Base-by-base conservation (phyloP, 2,888 invertebrate genomes). In the Peribatodes rhomboidaria region DNA sequence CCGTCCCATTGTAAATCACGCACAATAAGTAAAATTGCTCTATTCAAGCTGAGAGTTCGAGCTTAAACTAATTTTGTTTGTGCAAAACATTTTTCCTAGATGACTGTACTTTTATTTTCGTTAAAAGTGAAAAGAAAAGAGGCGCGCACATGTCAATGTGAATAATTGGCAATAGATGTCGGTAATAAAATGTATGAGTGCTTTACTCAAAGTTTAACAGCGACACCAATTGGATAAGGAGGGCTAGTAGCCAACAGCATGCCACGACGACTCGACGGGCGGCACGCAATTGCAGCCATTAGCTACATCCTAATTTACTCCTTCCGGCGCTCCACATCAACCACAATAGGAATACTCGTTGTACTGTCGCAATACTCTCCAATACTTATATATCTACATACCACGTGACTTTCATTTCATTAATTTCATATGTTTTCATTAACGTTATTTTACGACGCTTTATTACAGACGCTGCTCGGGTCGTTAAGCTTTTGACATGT, bases 231-330 rank as follows among this genome's bases (percentile, higher is more conserved):
- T 65, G 56, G 55, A 47, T 41, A 46, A 42, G 53, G 47, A 59
- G 60, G 58, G 53, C 62, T 55, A 61, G 49, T 35, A 37, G 42
- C 41, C 60, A 61, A 61, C 47, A 53, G 58, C 63, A 56, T 33
- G 50, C 55, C 35, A 39, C 52, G 62, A 18, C 58, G 68, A 20
- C 69, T n/a, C 58, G 68, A 20, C 69, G 65, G 53, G 53, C 55
- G 58, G 57, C 78, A 79, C 80, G 77, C 88, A 92, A 92, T 92
- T 91, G 91, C 80, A 80, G 80, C 82, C 88, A 90, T 89, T 89
- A 86, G 85, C 84, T 83, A 89, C 90, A 84, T 92, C 92, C 92
- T 92, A 89, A 92, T 91, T 87, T 87, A 86, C 88, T 89, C 87
- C 84, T 84, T 92, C 92, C 92, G 85, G 83, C 78, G 79, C 73